These are phyloP conservation scores for Gavialis gangeticus DNA, from an alignment of 2,113 vertebrate genomes.

Conservation along the genomic window DNA sequence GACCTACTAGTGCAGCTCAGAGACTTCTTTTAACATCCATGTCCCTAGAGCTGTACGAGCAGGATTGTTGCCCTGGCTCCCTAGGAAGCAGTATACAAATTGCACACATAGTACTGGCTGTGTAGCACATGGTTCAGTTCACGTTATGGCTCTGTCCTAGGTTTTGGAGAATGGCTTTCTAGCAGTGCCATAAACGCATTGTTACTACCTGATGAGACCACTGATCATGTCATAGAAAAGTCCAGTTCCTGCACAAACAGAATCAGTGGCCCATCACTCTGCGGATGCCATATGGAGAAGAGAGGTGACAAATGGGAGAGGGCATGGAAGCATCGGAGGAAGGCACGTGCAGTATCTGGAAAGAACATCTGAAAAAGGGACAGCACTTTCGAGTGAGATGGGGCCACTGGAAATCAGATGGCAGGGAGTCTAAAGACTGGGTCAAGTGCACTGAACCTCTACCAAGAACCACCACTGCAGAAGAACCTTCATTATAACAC, in stretches of 20 bases:
- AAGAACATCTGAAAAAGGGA: constrained; percentile 3
- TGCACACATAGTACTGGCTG: not conserved
- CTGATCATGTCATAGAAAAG: not conserved
- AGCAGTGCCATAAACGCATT: not conserved
- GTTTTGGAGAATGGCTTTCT: not conserved
- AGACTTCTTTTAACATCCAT: too few relatives aligned
- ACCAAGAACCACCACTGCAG: not conserved
- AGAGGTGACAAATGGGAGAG: fast-evolving
- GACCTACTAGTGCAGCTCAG: too few relatives aligned
- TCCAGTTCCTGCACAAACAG: fast-evolving
- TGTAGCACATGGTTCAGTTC: not conserved
- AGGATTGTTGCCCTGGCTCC: not conserved
- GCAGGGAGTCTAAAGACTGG: not conserved
- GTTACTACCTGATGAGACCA: not conserved
- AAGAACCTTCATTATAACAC: too few relatives aligned
- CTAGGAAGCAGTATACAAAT: not conserved
- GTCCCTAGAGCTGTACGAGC: not conserved
- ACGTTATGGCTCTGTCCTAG: not conserved
- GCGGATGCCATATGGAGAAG: not conserved
- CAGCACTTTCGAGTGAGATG: not conserved
- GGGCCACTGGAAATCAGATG: not conserved
- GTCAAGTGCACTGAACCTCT: not conserved
- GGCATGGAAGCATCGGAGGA: not conserved
- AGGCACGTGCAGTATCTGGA: constrained; percentile 18
- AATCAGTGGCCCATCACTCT: not conserved